Evolutionary conservation across 1,140 invertebrate genomes (phyloP), one percentile per base, ranked within the genome.

Genomic region (Drosophila sechellia): DNA sequence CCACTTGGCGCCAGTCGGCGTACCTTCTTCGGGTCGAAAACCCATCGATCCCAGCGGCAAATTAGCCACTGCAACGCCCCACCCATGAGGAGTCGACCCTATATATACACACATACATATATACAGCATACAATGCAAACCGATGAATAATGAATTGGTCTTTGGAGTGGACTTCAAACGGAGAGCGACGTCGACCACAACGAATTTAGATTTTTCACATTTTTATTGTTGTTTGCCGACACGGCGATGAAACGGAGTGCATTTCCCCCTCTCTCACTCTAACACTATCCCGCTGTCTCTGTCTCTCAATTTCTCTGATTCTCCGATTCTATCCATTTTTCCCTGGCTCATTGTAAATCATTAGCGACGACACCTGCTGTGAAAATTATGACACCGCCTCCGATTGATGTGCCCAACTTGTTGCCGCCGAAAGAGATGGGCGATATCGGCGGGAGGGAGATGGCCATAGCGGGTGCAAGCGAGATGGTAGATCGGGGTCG

Each of bases 321-420:
- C 48, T 34, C 27, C 45, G 45, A n/a, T 46, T 46, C 45, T 25
- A 3, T n/a, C 34, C 22, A 22, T 43, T 40, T 49, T 25, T 35
- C 50, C 15, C 43, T 45, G 53, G 20, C 61, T 59, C 55, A 78
- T 52, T 87, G 79, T 81, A 90, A 84, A 86, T 90, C 90, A 91
- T 91, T 91, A 91, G 72, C 74, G 66, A 59, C 75, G 79, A 83
- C 90, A 91, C 90, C 90, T 91, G 90, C 90, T 91, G 90, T 90
- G 90, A 91, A 91, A 91, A 91, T 91, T 91, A 91, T 91, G 90
- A 91, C 85, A 91, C 90, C 90, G 90, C 84, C 90, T 91, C 85
- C 78, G 69, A 78, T 89, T 80, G 89, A 83, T 84, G 81, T 78
- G 48, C 58, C 39, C 86, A 80, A 84, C 86, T 81, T 84, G 81